Conservation (phyloP, 2,888 invertebrate genomes). For the Tinea pellionella region DNA sequence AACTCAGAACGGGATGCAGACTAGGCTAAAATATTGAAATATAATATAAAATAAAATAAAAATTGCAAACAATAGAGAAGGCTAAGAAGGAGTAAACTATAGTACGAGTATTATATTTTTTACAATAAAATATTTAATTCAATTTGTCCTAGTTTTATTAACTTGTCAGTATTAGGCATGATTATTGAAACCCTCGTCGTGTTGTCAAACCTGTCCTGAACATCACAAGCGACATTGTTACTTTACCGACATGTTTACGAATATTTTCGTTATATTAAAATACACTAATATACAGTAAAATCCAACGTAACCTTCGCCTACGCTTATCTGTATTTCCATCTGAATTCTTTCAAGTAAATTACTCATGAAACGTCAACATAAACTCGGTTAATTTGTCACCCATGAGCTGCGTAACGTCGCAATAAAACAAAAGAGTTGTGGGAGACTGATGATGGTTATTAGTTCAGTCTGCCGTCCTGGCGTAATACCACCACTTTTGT, state of each 20-base stretch:
- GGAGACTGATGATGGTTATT: too few relatives aligned
- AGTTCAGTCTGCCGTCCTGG: too few relatives aligned
- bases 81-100: too few relatives aligned
- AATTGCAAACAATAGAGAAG: too few relatives aligned
- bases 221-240: background rate
- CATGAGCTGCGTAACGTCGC: conserved; percentile 23
- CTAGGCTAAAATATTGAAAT: too few relatives aligned
- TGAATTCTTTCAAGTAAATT: conserved; percentile 22
- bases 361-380: conserved; percentile 27
- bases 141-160: background rate
- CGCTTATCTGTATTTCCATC: background rate
- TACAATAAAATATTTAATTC: background rate
- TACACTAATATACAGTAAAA: background rate
- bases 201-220: background rate
- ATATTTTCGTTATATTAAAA: conserved; percentile 1
- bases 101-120: too few relatives aligned
- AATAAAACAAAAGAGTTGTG: conserved; percentile 22
- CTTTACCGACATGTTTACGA: background rate
- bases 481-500: too few relatives aligned
- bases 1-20: too few relatives aligned
- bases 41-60: too few relatives aligned
- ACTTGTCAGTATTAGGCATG: background rate
- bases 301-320: background rate
- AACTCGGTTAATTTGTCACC: conserved; percentile 31
- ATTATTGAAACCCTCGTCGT: background rate